Conservation (phyloP, 2,113 vertebrate genomes). For the Megaceryle maxima region DNA sequence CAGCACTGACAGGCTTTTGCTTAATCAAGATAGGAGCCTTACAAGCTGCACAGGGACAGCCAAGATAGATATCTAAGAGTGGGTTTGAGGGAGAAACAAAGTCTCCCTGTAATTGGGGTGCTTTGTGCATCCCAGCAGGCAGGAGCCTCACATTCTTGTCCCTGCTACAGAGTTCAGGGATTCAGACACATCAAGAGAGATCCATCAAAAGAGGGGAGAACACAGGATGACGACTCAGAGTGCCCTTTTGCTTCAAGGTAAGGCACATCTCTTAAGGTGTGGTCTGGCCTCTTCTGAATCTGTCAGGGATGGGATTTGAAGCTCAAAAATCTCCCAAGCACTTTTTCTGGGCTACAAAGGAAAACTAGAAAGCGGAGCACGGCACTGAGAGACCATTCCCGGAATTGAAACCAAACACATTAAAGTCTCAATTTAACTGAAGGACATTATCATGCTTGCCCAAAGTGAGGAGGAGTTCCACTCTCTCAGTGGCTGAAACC, state of each 20-base stretch:
- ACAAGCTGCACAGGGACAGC: not conserved
- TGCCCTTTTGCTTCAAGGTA: not conserved
- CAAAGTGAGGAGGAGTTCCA: not conserved
- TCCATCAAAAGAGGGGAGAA: not conserved
- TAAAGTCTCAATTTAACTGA: not conserved
- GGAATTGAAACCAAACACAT: not conserved
- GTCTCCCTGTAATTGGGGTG: not conserved
- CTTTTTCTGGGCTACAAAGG: not conserved
- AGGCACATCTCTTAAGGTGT: not conserved
- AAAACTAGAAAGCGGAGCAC: not conserved
- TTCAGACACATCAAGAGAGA: not conserved
- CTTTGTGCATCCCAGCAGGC: not conserved
- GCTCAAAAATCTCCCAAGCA: not conserved
- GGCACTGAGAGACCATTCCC: not conserved
- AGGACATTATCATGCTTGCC: not conserved
- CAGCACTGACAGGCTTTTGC: not conserved
- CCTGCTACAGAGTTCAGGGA: not conserved
- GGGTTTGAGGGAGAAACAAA: not conserved
- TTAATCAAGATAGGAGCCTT: not conserved
- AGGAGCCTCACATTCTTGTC: accelerated
- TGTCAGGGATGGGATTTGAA: not conserved
- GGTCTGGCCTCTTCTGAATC: not conserved
- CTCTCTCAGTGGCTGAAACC: not conserved
- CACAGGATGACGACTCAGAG: not conserved
- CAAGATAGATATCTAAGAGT: not conserved